Conservation (phyloP, 2,888 invertebrate genomes). For the Nomada lathburiana region DNA sequence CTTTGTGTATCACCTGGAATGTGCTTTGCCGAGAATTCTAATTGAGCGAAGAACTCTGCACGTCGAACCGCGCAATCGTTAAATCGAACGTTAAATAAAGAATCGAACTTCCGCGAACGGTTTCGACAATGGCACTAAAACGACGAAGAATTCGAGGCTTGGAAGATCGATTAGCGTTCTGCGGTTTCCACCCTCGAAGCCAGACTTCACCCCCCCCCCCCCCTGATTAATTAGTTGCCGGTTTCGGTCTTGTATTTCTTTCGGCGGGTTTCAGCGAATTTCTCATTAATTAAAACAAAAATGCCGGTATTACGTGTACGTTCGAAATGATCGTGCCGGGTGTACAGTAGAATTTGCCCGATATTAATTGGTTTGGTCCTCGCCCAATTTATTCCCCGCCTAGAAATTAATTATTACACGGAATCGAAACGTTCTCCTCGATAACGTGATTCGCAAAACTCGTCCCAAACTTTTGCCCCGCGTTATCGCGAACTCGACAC, state of each 20-base stretch:
- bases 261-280: neutral
- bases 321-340: neutral
- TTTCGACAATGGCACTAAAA: neutral
- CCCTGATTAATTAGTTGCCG: slow-evolving; percentile 1
- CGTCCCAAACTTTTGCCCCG: slow-evolving; percentile 1
- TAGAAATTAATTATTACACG: slow-evolving; percentile 24
- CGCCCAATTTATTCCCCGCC: neutral
- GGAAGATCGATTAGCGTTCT: neutral
- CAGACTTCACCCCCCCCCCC: neutral
- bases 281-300: neutral
- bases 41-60: neutral
- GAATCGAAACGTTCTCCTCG: slow-evolving; percentile 3
- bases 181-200: too few relatives aligned
- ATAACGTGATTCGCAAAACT: slow-evolving; percentile 17
- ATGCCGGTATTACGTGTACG: neutral
- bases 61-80: neutral
- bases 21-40: neutral
- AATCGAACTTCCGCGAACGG: neutral
- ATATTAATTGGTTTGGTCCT: slow-evolving; percentile 2
- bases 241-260: neutral
- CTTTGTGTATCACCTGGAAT: neutral
- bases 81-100: slow-evolving; percentile 6
- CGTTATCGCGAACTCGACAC: slow-evolving; percentile 21
- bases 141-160: neutral
- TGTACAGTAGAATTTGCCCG: neutral